These are phyloP conservation scores for Aphidius gifuensis DNA, from an alignment of 1,140 invertebrate species.

Conservation along the genomic window DNA sequence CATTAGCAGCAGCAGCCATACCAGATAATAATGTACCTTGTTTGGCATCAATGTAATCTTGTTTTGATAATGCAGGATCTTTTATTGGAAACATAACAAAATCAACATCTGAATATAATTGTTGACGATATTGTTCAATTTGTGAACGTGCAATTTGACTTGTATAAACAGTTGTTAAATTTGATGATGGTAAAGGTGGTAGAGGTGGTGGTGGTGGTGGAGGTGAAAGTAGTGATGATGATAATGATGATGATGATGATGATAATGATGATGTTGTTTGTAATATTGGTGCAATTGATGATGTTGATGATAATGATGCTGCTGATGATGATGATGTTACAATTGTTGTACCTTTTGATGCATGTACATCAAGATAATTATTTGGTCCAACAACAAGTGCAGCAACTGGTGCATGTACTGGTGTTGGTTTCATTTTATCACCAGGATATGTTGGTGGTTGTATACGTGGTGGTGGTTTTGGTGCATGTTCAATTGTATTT, in stretches of 20 bases:
- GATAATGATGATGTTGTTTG: conserved; percentile 59
- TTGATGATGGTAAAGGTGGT: conserved; percentile 57
- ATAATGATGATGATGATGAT: conserved; percentile 59
- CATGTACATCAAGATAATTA: conserved; percentile 67
- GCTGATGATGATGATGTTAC: conserved; percentile 56
- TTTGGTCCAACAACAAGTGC: conserved; percentile 62
- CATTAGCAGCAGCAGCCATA: conserved; percentile 36
- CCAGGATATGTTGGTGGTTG: conserved; percentile 54
- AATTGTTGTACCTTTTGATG: conserved; percentile 56
- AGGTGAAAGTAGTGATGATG: conserved; percentile 54
- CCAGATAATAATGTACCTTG: conserved; percentile 66
- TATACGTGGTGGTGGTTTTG: conserved; percentile 48
- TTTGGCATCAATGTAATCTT: conserved; percentile 86
- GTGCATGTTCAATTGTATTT: conserved; percentile 25
- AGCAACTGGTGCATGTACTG: conserved; percentile 50
- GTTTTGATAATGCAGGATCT: conserved; percentile 82
- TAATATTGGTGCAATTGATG: conserved; percentile 56
- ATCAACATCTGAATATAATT: conserved; percentile 84
- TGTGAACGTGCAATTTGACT: conserved; percentile 72
- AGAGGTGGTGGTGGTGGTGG: conserved; percentile 60
- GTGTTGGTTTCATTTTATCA: conserved; percentile 58
- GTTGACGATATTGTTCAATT: conserved; percentile 80
- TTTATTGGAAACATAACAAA: conserved; percentile 87
- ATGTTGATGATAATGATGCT: conserved; percentile 59
- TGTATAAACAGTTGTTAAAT: conserved; percentile 61